phyloP scores from a whole-genome alignment of 2,113 vertebrate species.

The Cebidichthys violaceus region DNA sequence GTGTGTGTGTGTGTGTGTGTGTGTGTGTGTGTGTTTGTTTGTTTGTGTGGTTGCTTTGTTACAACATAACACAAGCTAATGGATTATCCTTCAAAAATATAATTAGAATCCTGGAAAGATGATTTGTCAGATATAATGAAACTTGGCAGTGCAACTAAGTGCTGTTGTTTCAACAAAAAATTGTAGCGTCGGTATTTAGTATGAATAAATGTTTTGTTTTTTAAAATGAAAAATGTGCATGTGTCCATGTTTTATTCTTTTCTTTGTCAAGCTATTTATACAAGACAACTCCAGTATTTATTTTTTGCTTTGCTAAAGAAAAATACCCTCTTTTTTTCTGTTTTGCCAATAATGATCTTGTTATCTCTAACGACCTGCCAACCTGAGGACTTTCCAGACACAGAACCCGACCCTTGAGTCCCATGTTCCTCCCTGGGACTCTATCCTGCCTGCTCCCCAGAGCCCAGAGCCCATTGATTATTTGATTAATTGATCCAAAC shows the following conservation, averaged over 20 bases:
- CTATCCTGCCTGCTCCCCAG: conserved; percentile 39
- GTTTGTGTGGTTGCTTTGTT: neutral
- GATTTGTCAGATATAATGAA: conserved; percentile 29
- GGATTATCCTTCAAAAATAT: conserved; percentile 29
- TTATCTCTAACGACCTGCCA: conserved; percentile 29
- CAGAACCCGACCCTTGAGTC: conserved; percentile 32
- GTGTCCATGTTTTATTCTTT: neutral
- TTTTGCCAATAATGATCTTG: conserved; percentile 14
- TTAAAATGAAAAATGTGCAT: neutral
- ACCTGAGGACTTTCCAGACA: conserved; percentile 28
- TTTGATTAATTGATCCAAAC: conserved; percentile 73
- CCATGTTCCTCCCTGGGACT: conserved; percentile 33
- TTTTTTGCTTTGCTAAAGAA: neutral
- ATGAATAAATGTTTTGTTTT: neutral
- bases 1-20: conserved; percentile 22
- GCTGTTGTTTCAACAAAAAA: neutral
- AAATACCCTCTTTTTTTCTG: neutral
- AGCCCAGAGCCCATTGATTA: conserved; percentile 57
- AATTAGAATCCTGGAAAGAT: conserved; percentile 29
- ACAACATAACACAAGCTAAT: conserved; percentile 2
- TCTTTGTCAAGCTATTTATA: neutral
- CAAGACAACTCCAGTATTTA: neutral
- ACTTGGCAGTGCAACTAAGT: neutral
- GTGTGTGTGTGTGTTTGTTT: neutral
- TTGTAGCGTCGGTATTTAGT: neutral